These are phyloP conservation scores for Ceraclea dissimilis DNA, from an alignment of 2,888 invertebrate genomes.

Conservation along the genomic window DNA sequence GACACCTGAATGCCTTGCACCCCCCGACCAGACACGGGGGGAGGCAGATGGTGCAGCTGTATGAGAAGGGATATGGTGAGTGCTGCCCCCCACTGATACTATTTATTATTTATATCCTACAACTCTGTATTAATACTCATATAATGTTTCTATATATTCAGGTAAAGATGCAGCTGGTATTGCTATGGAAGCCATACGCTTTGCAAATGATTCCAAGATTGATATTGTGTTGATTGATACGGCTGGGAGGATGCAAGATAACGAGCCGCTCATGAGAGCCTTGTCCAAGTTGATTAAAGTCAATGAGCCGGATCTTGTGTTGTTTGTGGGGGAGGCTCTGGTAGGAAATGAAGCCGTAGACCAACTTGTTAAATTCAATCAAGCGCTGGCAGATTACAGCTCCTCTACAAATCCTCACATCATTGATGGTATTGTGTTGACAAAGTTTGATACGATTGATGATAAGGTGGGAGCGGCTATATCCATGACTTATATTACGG, in stretches of 20 bases:
- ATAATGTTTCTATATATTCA: constrained; percentile 29
- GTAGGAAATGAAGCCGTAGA: constrained; percentile 99
- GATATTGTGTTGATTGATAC: constrained; percentile 98
- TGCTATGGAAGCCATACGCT: constrained; percentile 93
- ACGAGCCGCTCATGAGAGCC: constrained; percentile 97
- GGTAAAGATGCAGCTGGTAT: constrained; percentile 99
- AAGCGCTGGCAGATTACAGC: constrained; percentile 89
- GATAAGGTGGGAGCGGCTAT: constrained; percentile 99
- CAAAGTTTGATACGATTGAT: constrained; percentile 99
- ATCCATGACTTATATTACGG: constrained; percentile 99
- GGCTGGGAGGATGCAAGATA: constrained; percentile 99
- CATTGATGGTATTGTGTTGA: constrained; percentile 97
- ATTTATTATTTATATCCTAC: too few relatives aligned
- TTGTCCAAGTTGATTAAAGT: constrained; percentile 95
- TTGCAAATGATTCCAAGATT: constrained; percentile 70
- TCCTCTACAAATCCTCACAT: constrained; percentile 74
- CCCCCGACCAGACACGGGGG: constrained; percentile 66
- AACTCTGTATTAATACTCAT: too few relatives aligned
- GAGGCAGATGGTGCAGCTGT: constrained; percentile 82
- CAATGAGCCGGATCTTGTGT: constrained; percentile 93
- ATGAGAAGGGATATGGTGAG: constrained; percentile 91
- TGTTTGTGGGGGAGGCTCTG: constrained; percentile 99
- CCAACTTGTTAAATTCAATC: constrained; percentile 98
- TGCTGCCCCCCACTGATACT: constrained; percentile 13
- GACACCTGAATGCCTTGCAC: constrained; percentile 90